These are phyloP conservation scores for Caenorhabditis remanei DNA, from an alignment of 1,140 invertebrate species.

Conservation along the genomic window DNA sequence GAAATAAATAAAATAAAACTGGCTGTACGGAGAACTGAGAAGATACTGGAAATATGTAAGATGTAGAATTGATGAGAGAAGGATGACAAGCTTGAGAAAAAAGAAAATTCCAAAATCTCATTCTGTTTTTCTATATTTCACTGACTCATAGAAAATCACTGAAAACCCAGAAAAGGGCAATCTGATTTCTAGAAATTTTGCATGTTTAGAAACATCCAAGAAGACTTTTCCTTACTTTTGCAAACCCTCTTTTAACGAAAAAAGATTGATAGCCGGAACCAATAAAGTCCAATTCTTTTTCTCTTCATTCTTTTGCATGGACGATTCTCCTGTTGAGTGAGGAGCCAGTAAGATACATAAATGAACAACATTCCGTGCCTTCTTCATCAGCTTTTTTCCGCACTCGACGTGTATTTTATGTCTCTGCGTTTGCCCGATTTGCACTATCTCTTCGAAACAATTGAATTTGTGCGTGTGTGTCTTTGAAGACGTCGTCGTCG, in stretches of 20 bases:
- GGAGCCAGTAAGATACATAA: background rate
- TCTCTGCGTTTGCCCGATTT: background rate
- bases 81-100: no score
- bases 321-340: background rate
- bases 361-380: conserved; percentile 52
- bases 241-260: background rate
- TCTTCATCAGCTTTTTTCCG: conserved; percentile 4
- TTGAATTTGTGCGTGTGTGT: conserved; percentile 46
- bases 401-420: background rate
- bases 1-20: no score
- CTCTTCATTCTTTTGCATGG: background rate
- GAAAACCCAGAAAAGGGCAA: no score
- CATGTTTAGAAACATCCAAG: background rate
- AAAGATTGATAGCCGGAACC: conserved; percentile 29
- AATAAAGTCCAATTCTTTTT: background rate
- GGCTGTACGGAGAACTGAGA: no score
- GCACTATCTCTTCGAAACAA: background rate
- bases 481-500: conserved; percentile 27
- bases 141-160: no score
- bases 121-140: no score
- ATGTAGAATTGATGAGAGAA: no score
- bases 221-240: background rate
- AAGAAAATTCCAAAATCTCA: no score
- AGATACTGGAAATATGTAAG: no score
- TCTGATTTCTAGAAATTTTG: background rate